These are phyloP conservation scores for Hydra vulgaris DNA, from an alignment of 30 jellyfish, hydroid and myxozoan genomes.

Conservation along the genomic window DNA sequence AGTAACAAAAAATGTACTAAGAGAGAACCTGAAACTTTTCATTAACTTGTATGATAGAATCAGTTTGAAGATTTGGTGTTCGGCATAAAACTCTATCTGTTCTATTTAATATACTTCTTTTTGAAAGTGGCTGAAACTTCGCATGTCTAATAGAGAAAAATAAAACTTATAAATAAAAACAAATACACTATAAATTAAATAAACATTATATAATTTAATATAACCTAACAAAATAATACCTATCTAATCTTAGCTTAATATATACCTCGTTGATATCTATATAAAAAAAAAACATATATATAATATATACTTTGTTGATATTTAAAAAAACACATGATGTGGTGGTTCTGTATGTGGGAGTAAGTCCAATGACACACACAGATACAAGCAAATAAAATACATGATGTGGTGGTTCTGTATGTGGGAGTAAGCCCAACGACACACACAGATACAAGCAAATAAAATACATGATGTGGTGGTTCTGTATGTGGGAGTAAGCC, in stretches of 20 bases:
- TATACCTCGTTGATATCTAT: conserved; percentile 30
- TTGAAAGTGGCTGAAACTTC: conserved; percentile 14
- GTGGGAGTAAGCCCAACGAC: no score
- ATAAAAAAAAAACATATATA: not conserved
- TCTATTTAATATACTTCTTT: conserved; percentile 7
- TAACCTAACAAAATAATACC: not conserved
- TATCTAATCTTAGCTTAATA: conserved; percentile 12
- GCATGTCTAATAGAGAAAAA: conserved; percentile 17
- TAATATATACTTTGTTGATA: no score
- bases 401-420: no score
- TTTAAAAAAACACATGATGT: no score
- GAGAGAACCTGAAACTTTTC: conserved; percentile 44
- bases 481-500: no score
- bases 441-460: no score
- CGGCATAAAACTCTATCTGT: conserved; percentile 31
- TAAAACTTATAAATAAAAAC: conserved; percentile 5
- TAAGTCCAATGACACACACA: no score
- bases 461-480: no score
- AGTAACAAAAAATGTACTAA: no score
- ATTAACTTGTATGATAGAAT: conserved; percentile 20
- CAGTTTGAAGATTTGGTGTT: conserved; percentile 44
- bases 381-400: no score
- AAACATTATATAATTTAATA: not conserved
- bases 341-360: no score
- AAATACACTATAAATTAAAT: not conserved